Base-by-base conservation (phyloP, 2,888 invertebrate genomes). In the Glaucopsyche alexis region DNA sequence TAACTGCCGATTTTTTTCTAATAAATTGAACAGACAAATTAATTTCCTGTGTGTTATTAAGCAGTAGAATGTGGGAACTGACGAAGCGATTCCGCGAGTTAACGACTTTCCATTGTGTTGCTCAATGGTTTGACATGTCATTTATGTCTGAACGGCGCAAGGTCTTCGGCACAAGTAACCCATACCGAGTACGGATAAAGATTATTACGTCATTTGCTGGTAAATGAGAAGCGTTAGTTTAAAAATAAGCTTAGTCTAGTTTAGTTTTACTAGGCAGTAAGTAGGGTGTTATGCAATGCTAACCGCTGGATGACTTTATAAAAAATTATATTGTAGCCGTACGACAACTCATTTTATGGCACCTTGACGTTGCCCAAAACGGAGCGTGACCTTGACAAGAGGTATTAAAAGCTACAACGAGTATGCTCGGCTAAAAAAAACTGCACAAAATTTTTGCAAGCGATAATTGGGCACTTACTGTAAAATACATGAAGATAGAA, bases 31-130 rank as follows among this genome's bases (percentile, higher is more conserved):
- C 13, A 29, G 60, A 13, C 60, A 60, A 69, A 47, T 47, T 69
- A 47, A 49, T 69, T 69, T 69, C 69, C 47, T 49, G 69, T 47
- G 67, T 16, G 16, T 47, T 60, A 29, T 19, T 29, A 69, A 16
- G 16, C 42, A n/a, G n/a, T 14, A 66, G 45, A 13, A 69, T 69
- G 69, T 69, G 69, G 69, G 69, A 69, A 69, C 49, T 47, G 67
- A 67, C 67, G 67, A 19, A 2, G 47, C 69, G 42, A 49, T 69
- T 69, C 69, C 69, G 69, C 29, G 49, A 69, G 47, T n/a, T 69
- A 47, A 49, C 14, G 69, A 49, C 47, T 69, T 69, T 69, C 19
- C 69, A 69, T 69, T 69, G 69, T 69, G 49, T 7, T 13, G 8
- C 49, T 69, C 69, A 49, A 69, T 69, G 14, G 47, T 49, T 69